These are phyloP conservation scores for Paraplagusia blochii DNA, from an alignment of 2,113 vertebrate genomes.

Conservation along the genomic window DNA sequence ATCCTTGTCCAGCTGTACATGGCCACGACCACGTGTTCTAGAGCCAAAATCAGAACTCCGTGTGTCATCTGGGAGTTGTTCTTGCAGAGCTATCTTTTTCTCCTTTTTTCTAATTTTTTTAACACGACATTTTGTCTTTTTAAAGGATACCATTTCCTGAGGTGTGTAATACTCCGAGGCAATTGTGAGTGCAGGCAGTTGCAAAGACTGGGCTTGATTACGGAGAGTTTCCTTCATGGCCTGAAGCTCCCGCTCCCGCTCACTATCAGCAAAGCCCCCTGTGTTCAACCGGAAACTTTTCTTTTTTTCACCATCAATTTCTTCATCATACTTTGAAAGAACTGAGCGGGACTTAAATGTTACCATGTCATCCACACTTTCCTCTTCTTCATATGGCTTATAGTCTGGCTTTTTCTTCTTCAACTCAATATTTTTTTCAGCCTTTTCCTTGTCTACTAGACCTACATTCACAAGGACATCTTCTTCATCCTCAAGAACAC, in stretches of 20 bases:
- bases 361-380: constrained; percentile 85
- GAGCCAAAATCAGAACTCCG: constrained; percentile 83
- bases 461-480: constrained; percentile 87
- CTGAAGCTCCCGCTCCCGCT: constrained; percentile 82
- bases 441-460: constrained; percentile 84
- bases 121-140: constrained; percentile 83
- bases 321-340: constrained; percentile 88
- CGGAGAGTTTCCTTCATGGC: constrained; percentile 79
- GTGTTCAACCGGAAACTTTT: constrained; percentile 81
- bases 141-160: constrained; percentile 87
- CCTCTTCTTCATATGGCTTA: constrained; percentile 85
- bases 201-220: constrained; percentile 82
- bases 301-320: constrained; percentile 87
- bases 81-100: constrained; percentile 55
- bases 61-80: constrained; percentile 70
- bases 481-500: constrained; percentile 82
- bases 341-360: constrained; percentile 74
- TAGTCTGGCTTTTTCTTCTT: constrained; percentile 89
- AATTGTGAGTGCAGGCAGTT: constrained; percentile 70
- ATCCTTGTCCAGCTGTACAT: constrained; percentile 29
- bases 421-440: constrained; percentile 86
- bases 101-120: constrained; percentile 88
- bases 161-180: constrained; percentile 86
- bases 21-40: constrained; percentile 80
- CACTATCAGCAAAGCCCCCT: constrained; percentile 78